Percentiles rank a stretch among this genome's conserved stretches.
Evolutionary conservation across 2,113 vertebrate genomes (phyloP).

Genomic region (Colinus virginianus): DNA sequence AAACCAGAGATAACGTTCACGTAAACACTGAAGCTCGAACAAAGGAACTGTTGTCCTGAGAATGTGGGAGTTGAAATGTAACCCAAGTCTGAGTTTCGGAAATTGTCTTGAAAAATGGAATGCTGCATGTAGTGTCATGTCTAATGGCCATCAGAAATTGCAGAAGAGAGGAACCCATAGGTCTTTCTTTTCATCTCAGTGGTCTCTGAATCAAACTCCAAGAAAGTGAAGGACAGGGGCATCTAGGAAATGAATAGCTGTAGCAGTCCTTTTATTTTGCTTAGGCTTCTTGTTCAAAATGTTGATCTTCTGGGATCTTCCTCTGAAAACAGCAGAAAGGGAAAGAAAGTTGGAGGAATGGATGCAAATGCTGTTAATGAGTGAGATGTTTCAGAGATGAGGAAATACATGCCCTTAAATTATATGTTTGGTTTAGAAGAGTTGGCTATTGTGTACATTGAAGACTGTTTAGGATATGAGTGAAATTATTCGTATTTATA

Average conservation of each 20-base stretch:
- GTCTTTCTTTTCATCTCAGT: slow-evolving; percentile 36
- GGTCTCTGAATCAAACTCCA: slow-evolving; percentile 22
- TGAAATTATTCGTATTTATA: not conserved
- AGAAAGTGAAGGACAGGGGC: not conserved
- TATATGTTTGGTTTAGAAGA: not conserved
- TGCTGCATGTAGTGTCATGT: not conserved
- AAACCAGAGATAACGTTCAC: slow-evolving; percentile 51
- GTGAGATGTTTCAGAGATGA: not conserved
- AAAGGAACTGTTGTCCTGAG: slow-evolving; percentile 46
- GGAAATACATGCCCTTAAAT: not conserved
- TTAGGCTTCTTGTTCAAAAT: not conserved
- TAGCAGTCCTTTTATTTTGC: not conserved
- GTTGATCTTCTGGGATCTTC: not conserved
- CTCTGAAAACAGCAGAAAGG: not conserved
- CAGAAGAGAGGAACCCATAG: not conserved
- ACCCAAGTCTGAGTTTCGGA: slow-evolving; percentile 14
- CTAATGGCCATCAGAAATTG: not conserved
- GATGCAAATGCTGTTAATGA: not conserved
- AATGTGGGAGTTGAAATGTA: slow-evolving; percentile 41
- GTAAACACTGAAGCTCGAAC: slow-evolving; percentile 39
- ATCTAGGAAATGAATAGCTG: not conserved
- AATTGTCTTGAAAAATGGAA: slow-evolving; percentile 29
- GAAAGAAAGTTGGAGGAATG: not conserved
- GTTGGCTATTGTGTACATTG: not conserved
- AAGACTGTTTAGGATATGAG: not conserved